Base-by-base conservation (phyloP, 2,113 vertebrate genomes). In the Cyrtonyx montezumae region DNA sequence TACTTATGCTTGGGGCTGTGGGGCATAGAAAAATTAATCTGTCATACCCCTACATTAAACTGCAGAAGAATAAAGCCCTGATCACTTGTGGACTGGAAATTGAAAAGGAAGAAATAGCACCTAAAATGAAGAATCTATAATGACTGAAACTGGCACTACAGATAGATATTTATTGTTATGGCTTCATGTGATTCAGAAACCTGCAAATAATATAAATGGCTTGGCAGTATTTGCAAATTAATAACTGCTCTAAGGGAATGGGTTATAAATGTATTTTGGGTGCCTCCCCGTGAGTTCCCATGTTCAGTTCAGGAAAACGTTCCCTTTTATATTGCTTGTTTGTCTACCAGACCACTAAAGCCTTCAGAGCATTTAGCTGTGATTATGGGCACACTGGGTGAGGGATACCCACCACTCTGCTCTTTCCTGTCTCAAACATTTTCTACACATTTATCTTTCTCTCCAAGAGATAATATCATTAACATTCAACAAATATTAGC, bases 401-500 rank as follows among this genome's bases (percentile, higher is more conserved):
- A 83, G 23, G 49, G 20, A 20, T 56, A 48, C 40, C 34, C 36
- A 51, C 11, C 61, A 45, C 36, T 6, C 30, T 81, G 18, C 46
- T 87, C 30, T n/a, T 36, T 79, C 48, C 37, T 65, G 46, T 73
- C 34, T 51, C 32, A 34, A 76, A 73, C 12, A 48, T 18, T 77
- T 93, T 91, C 85, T 43, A 58, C 10, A 22, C 2, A 5, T 48
- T 45, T 78, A 7, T 58, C 32, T 93, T 68, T 6, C 17, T 65
- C 69, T 79, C n/a, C n/a, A 70, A 79, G 32, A 65, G 40, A 55
- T 40, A 89, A 5, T 53, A 48, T 42, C 51, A 71, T 16, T 56
- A 93, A 34, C 28, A 55, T 79, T 90, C 93, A 73, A 90, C 45
- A 83, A 73, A 56, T 82, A 61, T 82, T 89, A 94, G 77, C 34